Percentiles rank a stretch among this genome's conserved stretches.
Evolutionary conservation across 2,888 invertebrate species (phyloP).

Genomic region (Machimus atricapillus): DNA sequence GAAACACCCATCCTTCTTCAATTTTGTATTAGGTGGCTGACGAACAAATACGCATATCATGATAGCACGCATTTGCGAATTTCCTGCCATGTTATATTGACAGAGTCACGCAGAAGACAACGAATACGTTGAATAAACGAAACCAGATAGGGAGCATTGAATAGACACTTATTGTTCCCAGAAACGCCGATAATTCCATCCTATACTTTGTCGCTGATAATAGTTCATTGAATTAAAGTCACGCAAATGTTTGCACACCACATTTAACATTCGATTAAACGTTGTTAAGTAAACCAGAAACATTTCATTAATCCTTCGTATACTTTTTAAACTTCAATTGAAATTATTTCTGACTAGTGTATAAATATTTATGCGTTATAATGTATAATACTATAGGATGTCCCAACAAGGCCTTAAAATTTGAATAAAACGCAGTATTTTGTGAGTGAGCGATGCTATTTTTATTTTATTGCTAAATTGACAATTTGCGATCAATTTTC

Average conservation of each 20-base stretch:
- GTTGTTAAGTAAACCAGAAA: neutral
- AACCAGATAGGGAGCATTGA: neutral
- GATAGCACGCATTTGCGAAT: neutral
- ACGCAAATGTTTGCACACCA: neutral
- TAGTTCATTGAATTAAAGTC: neutral
- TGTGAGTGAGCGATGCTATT: neutral
- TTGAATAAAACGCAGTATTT: neutral
- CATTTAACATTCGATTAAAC: neutral
- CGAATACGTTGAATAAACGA: neutral
- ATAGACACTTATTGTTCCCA: neutral
- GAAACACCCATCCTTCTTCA: neutral
- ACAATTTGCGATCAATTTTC: too few relatives aligned
- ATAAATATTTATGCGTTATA: neutral
- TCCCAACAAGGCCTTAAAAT: neutral
- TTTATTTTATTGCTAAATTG: neutral
- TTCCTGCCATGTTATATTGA: neutral
- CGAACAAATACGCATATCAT: neutral
- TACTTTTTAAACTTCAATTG: neutral
- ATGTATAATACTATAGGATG: too few relatives aligned
- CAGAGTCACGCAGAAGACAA: neutral
- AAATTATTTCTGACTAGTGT: neutral
- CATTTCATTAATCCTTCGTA: neutral
- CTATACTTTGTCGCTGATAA: neutral
- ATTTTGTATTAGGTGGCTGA: neutral
- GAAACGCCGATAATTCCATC: neutral